Evolutionary conservation across 1,140 invertebrate genomes (phyloP), one percentile per base, ranked within the genome.

Genomic region (Lasioglossum baleicum): DNA sequence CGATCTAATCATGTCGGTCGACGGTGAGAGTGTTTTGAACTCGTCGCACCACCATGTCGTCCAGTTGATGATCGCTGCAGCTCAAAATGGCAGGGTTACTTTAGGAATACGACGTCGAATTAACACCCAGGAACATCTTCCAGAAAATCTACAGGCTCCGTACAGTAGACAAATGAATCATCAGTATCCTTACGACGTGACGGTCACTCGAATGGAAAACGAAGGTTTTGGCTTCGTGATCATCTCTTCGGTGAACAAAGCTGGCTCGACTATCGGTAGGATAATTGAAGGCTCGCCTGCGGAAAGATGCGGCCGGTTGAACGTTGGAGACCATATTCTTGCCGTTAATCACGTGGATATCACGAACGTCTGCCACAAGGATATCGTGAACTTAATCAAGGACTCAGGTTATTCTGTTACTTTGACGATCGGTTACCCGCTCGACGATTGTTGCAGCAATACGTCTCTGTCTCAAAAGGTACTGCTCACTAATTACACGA

Each of bases 191-290:
- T 98, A 98, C 86, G 97, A 99, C 90, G 96, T 99, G 15, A 96
- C 96, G 13, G 96, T 99, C 0, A 97, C 96, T 58, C 94, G 98
- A 71, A 95, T 96, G 90, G 98, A 99, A 87, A 97, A 96, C 77
- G 99, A 99, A 94, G 99, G 99, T 13, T 99, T 99, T 93, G 99
- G 99, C 26, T 99, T 99, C 93, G 98, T 99, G 31, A 99, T 99
- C 71, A 99, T 99, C 86, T 99, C 98, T 0, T 99, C 98, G 15
- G 97, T 98, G 2, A 98, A 98, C 84, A 97, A 97, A 94, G 96
- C 96, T 77, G 97, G 97, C 51, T 97, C 97, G 2, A 98, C 98
- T 48, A 99, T 99, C 90, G 98, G 98, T 96, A 95, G 98, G 90
- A 96, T 99, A 78, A 97, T 99, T 80, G 97, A 99, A 83, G 97